Evolutionary conservation across 2,797 vertebrate genomes (phyloP), one percentile per base, ranked within the genome.

Genomic region (Benthosema pterotum): DNA sequence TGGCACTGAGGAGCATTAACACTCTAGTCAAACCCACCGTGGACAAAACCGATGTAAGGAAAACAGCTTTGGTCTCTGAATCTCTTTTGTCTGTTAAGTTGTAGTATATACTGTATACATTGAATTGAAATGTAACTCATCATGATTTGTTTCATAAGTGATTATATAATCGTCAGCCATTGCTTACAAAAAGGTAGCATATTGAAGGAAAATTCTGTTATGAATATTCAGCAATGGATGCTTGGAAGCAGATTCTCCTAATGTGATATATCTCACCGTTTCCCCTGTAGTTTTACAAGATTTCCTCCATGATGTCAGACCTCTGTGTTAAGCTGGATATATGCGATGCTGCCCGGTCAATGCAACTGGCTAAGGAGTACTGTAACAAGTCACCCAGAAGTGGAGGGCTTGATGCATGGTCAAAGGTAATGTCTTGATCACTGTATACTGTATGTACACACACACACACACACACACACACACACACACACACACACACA

Each of bases 301-400:
- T 63, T 1, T 67, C 69, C 2, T 13, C 14, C 0, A 11, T 68
- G 4, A 18, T 92, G 59, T 38, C 60, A 0, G 82, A 84, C 45
- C 6, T 92, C 38, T 86, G 59, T 0, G 5, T 56, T 3, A 69
- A 82, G 51, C 57, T 92, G 47, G 84, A 83, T 15, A 16, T 88
- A 64, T 87, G 80, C 48, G 2, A 15, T 0, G 9, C 5, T 0
- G 18, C 8, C 8, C 32, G 11, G 0, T 42, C 71, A 9, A 12
- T 62, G n/a, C 67, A 60, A 7, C 83, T 93, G 56, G 6, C 4
- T 0, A 7, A 5, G 0, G 74, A 88, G 45, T 91, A 83, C 69
- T 3, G 32, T 38, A 38, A 65, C 9, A 6, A 14, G 1, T 82
- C 83, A 62, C 55, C 80, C 8, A 18, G 69, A 2, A 19, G n/a